Evolutionary conservation across 2,797 vertebrate species (phyloP), one percentile per base, ranked within the genome.

Genomic region (Tragelaphus eurycerus): DNA sequence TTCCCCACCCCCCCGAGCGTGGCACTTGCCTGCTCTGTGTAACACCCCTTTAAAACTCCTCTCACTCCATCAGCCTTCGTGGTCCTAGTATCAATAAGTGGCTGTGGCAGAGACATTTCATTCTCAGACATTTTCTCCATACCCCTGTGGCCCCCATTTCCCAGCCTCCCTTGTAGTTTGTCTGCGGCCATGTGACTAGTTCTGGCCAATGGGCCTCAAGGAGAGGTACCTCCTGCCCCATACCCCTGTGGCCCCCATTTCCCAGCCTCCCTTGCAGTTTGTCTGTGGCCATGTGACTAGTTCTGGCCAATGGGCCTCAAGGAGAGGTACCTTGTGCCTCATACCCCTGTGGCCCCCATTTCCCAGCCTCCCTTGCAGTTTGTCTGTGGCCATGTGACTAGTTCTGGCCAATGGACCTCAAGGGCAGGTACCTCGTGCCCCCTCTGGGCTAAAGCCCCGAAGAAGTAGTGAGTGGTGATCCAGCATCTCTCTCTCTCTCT

Each of bases 1-100:
- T 79, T 19, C 4, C 6, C 5, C 16, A 0, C 0, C 6, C 17
- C 67, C 31, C 5, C 2, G 43, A 71, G 21, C 48, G 1, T 4
- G 59, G n/a, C 57, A 25, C 16, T 79, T 15, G 1, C 19, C 64
- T 4, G 19, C 46, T 79, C 82, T 19, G 12, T 31, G 31, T 52
- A 19, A 48, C 7, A 31, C 6, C 38, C 7, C 31, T 85, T 85
- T 71, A 34, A 60, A 50, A 85, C 11, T 60, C 78, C 7, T n/a
- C 46, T 81, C 34, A 43, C 31, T 81, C 81, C n/a, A 8, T 25
- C 54, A 27, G 62, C 16, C 43, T 52, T 21, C 64, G 9, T 16
- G 59, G 62, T 43, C 84, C 64, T 13, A 43, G 46, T 25, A n/a
- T 10, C 27, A 48, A 55, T 6, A 17, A 59, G 25, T n/a, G 50